Evolutionary conservation across 2,797 vertebrate genomes (phyloP).

Genomic region (Morelia viridis): DNA sequence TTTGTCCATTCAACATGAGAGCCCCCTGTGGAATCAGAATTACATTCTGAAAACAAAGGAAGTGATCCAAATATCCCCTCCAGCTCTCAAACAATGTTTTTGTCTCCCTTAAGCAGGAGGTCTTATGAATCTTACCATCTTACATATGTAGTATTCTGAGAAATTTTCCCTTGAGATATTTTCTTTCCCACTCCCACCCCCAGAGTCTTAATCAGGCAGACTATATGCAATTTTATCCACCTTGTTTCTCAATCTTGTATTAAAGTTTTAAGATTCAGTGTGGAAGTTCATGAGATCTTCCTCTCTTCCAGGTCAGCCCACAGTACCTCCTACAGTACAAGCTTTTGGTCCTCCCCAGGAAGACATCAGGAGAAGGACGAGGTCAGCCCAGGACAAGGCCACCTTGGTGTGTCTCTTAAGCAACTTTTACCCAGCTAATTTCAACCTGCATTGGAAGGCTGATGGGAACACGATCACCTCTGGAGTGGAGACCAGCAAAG

Average conservation of each 20-base stretch:
- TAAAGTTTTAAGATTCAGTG: background rate
- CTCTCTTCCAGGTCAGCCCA: background rate
- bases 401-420: background rate
- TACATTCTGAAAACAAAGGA: background rate
- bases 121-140: background rate
- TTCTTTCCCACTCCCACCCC: background rate
- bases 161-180: background rate
- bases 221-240: background rate
- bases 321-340: background rate
- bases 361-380: background rate
- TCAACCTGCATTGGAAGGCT: background rate
- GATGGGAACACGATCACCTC: background rate
- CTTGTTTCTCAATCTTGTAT: background rate
- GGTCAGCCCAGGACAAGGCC: background rate
- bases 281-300: background rate
- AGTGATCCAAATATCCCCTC: background rate
- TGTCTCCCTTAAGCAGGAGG: background rate
- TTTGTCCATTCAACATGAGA: background rate
- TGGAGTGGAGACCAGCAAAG: slow-evolving; percentile 17
- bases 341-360: background rate
- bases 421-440: background rate
- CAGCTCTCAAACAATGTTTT: background rate
- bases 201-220: background rate
- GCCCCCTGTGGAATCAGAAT: background rate
- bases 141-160: background rate